Evolutionary conservation across 2,113 vertebrate genomes (phyloP), one percentile per base, ranked within the genome.

Genomic region (Gasterosteus aculeatus): DNA sequence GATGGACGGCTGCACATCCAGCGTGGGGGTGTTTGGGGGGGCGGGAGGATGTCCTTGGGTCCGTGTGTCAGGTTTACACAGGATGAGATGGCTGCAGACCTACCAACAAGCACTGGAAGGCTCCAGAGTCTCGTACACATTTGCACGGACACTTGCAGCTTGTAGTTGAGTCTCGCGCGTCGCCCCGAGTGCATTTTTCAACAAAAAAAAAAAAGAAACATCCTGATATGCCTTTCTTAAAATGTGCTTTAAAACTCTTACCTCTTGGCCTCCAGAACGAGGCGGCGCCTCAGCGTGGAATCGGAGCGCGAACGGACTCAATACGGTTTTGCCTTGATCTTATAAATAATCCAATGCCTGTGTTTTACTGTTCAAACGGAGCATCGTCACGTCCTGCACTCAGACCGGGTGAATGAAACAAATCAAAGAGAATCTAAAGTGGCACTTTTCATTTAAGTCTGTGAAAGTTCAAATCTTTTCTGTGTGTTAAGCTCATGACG

Each of bases 241-340:
- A 51, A 60, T 10, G 83, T 89, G 88, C 77, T 86, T 81, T 88
- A 85, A 77, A 85, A 71, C 65, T 46, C n/a, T 86, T 78, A 78
- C 80, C 85, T 83, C 77, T 35, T 75, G 59, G 56, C 56, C 65
- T 80, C 59, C 63, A 44, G 70, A 69, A 75, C 41, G 77, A 84
- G 79, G 75, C 75, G 19, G 79, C 84, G 86, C 85, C 85, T 87
- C 69, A 56, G 69, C 54, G 76, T 84, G 39, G 63, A 31, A 65
- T 71, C 41, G 53, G 59, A 53, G 75, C 72, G 35, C 68, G 72
- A 85, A 77, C 73, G 75, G 64, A 83, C 69, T 80, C 42, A 66
- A 22, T 29, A 44, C 67, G 46, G 42, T 69, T 80, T 83, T 87
- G 87, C 86, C 81, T 86, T 85, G 65, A 85, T 77, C 35, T 67